phyloP scores from a whole-genome alignment of 2,888 invertebrate species.

The Zonitis immaculata region DNA sequence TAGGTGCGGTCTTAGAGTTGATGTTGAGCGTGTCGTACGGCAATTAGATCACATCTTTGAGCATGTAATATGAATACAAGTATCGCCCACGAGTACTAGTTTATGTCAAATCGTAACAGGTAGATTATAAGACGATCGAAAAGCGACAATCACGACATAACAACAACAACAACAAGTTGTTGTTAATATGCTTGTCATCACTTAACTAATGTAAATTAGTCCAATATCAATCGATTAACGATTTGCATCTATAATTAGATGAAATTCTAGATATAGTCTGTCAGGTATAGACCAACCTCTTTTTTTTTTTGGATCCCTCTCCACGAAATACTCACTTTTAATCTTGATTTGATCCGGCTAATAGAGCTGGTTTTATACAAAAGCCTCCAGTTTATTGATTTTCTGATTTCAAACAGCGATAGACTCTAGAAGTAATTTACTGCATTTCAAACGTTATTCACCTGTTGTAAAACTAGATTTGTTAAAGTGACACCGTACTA shows the following conservation, averaged over 20 bases:
- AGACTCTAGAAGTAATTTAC: too few species aligned
- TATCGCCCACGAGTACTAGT: conserved; percentile 29
- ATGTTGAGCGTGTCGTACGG: conserved; percentile 36
- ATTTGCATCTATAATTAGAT: conserved; percentile 7
- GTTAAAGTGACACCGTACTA: too few species aligned
- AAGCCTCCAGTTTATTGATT: too few species aligned
- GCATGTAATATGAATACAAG: conserved; percentile 27
- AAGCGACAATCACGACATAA: neutral
- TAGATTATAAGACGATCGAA: conserved; percentile 8
- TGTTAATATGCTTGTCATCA: conserved; percentile 9
- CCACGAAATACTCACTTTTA: too few species aligned
- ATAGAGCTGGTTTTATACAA: too few species aligned
- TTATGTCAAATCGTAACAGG: conserved; percentile 17
- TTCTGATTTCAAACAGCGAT: too few species aligned
- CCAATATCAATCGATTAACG: conserved; percentile 2
- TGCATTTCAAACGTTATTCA: too few species aligned
- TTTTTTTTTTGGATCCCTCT: too few species aligned
- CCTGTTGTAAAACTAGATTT: too few species aligned
- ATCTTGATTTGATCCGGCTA: too few species aligned
- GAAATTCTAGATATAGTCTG: too few species aligned
- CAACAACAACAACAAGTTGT: neutral
- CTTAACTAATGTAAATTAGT: conserved; percentile 9
- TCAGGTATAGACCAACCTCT: too few species aligned
- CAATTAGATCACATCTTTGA: conserved; percentile 38
- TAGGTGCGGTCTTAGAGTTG: conserved; percentile 10